phyloP scores from a whole-genome alignment of 2,888 invertebrate genomes.

The Megastigmus dorsalis region DNA sequence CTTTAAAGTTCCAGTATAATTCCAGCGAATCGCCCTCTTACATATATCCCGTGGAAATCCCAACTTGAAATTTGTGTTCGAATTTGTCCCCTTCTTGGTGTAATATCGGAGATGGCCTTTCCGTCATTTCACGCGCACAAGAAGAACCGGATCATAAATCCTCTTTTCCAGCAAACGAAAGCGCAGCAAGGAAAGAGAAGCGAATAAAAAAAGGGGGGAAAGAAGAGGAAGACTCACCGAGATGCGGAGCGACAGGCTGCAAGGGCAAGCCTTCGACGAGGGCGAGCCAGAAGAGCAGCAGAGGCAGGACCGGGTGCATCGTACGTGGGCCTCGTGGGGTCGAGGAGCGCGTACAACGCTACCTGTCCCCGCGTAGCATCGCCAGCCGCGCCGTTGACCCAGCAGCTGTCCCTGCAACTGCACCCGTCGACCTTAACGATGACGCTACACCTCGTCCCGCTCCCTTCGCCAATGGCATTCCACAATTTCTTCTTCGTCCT shows the following conservation, averaged over 20 bases:
- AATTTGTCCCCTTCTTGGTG: no score
- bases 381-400: constrained; percentile 17
- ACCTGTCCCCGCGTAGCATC: constrained; percentile 46
- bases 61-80: no score
- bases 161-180: no score
- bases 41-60: no score
- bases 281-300: constrained; percentile 57
- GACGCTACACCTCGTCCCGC: neutral
- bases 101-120: no score
- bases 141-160: no score
- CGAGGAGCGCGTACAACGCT: constrained; percentile 40
- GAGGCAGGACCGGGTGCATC: constrained; percentile 59
- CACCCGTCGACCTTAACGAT: neutral
- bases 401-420: neutral
- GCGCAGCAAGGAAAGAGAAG: no score
- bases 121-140: no score
- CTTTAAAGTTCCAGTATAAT: no score
- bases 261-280: constrained; percentile 66
- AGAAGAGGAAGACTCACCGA: constrained; percentile 61
- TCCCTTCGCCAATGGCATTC: constrained; percentile 41
- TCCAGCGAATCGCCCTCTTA: no score
- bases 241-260: constrained; percentile 66
- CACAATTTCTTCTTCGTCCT: no score
- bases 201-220: neutral
- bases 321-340: constrained; percentile 49